A percentile compares a stretch with the other conserved stretches of the same genome.
phyloP scores from a whole-genome alignment of 2,797 vertebrate genomes.

The Platyrinchus mystaceus region DNA sequence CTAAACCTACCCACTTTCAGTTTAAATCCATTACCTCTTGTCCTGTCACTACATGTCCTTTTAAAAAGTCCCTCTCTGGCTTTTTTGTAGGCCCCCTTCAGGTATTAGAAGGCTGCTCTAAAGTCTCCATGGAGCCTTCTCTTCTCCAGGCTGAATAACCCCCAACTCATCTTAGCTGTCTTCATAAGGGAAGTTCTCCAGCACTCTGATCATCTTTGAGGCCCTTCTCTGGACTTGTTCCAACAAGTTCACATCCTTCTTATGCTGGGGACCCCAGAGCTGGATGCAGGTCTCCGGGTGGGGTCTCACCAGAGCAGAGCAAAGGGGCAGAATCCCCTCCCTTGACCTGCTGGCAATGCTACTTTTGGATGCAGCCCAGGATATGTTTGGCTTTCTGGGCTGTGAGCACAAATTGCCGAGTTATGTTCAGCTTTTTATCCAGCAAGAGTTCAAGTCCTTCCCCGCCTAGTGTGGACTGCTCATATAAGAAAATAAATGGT shows the following conservation, averaged over 20 bases:
- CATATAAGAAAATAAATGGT: not conserved
- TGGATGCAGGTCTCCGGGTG: not conserved
- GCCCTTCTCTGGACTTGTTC: not conserved
- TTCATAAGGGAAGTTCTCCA: not conserved
- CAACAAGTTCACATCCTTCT: not conserved
- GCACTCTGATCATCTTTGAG: not conserved
- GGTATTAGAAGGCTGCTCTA: not conserved
- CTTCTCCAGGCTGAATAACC: not conserved
- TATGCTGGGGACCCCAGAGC: not conserved
- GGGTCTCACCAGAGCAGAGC: not conserved
- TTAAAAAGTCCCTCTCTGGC: not conserved
- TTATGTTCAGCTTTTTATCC: not conserved
- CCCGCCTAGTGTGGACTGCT: not conserved
- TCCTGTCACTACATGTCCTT: not conserved
- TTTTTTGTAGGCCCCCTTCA: not conserved
- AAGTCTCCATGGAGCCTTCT: not conserved
- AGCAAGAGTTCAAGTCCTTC: not conserved
- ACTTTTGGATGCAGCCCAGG: not conserved
- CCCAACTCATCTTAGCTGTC: not conserved
- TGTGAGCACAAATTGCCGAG: fast-evolving
- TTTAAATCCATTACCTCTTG: not conserved
- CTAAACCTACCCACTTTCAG: not conserved
- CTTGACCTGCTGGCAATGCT: not conserved
- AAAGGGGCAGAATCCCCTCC: not conserved
- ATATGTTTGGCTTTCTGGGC: not conserved